phyloP scores from a whole-genome alignment of 2,113 vertebrate genomes.

The Helogale parvula region DNA sequence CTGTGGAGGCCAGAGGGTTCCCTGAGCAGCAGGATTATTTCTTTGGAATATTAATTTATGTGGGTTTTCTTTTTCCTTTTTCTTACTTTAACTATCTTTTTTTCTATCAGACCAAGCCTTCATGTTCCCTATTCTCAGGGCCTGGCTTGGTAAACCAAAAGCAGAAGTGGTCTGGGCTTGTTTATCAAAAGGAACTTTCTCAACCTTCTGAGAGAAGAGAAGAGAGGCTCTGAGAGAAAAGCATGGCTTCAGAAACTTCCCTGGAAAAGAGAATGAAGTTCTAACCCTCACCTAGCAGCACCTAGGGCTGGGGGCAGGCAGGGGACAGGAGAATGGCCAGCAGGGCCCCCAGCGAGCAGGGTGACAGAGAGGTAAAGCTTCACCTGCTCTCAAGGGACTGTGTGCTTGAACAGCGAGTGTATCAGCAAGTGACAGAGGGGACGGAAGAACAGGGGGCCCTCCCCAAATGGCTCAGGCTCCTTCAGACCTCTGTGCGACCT shows the following conservation, averaged over 20 bases:
- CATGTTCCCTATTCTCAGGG: not conserved
- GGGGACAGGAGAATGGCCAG: not conserved
- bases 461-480: not conserved
- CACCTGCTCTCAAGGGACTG: not conserved
- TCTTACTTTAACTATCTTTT: not conserved
- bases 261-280: not conserved
- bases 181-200: conserved; percentile 38
- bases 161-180: not conserved
- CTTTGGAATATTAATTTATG: not conserved
- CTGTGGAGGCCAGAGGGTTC: not conserved
- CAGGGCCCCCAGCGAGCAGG: not conserved
- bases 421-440: not conserved
- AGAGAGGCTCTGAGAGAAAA: not conserved
- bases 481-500: not conserved
- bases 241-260: not conserved
- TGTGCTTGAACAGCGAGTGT: not conserved
- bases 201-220: not conserved
- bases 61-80: not conserved
- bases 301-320: not conserved
- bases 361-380: not conserved
- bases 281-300: not conserved
- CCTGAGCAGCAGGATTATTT: not conserved
- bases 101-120: not conserved
- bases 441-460: not conserved
- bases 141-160: not conserved